Evolutionary conservation across 2,113 vertebrate species (phyloP).

Genomic region (Struthio camelus): DNA sequence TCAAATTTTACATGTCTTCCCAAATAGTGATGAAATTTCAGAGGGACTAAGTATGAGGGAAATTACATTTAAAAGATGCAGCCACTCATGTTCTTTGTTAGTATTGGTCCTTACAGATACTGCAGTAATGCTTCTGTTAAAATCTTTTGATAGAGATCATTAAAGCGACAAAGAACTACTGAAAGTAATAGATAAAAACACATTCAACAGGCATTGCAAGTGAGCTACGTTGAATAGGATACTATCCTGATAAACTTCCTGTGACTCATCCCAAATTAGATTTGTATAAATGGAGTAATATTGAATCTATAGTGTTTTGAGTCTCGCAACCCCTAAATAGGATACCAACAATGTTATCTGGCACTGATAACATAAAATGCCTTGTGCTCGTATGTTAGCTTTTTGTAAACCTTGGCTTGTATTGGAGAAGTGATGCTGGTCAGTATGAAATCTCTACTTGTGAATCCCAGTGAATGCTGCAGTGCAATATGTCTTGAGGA

Average conservation of each 20-base stretch:
- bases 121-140: background rate
- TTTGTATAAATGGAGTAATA: background rate
- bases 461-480: background rate
- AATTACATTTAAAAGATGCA: background rate
- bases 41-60: background rate
- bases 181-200: background rate
- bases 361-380: background rate
- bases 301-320: background rate
- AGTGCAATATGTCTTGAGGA: background rate
- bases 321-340: background rate
- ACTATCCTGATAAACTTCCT: background rate
- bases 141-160: background rate
- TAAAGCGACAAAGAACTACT: background rate
- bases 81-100: background rate
- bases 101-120: background rate
- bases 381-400: background rate
- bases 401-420: background rate
- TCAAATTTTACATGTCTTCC: background rate
- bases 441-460: background rate
- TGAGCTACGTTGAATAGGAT: background rate
- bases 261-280: background rate
- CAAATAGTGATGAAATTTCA: background rate
- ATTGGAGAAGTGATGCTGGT: background rate
- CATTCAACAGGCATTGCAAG: background rate
- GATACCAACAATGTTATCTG: background rate